Percentiles rank a stretch among this genome's conserved stretches.
Conservation (phyloP, 1,140 invertebrate species). For the Drosophila setifemur region DNA sequence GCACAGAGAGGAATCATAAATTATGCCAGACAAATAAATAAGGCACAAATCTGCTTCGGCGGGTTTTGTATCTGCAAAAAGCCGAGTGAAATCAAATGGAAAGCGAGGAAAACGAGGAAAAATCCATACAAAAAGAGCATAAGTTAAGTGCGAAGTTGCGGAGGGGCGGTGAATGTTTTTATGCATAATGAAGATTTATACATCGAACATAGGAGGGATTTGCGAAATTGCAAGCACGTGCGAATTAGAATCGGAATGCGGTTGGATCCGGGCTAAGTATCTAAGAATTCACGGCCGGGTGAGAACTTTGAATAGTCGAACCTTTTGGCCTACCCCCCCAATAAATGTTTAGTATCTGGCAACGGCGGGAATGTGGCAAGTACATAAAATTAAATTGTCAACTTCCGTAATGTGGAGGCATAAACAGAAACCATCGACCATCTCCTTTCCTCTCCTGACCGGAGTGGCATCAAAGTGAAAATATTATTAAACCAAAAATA, state of each 20-base stretch:
- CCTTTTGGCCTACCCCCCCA: slow-evolving; percentile 44
- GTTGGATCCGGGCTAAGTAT: slow-evolving; percentile 1
- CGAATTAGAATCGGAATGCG: slow-evolving; percentile 69
- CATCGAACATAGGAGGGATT: slow-evolving; percentile 38
- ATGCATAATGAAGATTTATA: slow-evolving; percentile 75
- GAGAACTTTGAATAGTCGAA: slow-evolving; percentile 71
- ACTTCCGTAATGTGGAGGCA: slow-evolving; percentile 70
- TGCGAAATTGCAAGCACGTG: slow-evolving; percentile 76
- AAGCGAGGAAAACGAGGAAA: slow-evolving; percentile 47
- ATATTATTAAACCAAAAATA: slow-evolving; percentile 73
- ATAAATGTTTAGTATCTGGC: slow-evolving; percentile 75
- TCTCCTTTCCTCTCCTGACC: slow-evolving; percentile 24
- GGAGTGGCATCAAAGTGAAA: slow-evolving; percentile 75
- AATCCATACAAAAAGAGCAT: slow-evolving; percentile 63
- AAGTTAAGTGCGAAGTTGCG: slow-evolving; percentile 52
- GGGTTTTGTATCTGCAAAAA: slow-evolving; percentile 33
- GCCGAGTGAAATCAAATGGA: slow-evolving; percentile 61
- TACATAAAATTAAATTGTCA: slow-evolving; percentile 81
- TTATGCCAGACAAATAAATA: slow-evolving; percentile 71
- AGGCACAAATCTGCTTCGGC: slow-evolving; percentile 61
- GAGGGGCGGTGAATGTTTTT: slow-evolving; percentile 15
- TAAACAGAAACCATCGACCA: slow-evolving; percentile 39
- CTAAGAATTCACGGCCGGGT: slow-evolving; percentile 42
- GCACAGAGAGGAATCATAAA: slow-evolving; percentile 60
- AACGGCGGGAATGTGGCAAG: slow-evolving; percentile 33